Evolutionary conservation across 2,113 vertebrate species (phyloP), one percentile per base, ranked within the genome.

Genomic region (Myanophis thanlyinensis): DNA sequence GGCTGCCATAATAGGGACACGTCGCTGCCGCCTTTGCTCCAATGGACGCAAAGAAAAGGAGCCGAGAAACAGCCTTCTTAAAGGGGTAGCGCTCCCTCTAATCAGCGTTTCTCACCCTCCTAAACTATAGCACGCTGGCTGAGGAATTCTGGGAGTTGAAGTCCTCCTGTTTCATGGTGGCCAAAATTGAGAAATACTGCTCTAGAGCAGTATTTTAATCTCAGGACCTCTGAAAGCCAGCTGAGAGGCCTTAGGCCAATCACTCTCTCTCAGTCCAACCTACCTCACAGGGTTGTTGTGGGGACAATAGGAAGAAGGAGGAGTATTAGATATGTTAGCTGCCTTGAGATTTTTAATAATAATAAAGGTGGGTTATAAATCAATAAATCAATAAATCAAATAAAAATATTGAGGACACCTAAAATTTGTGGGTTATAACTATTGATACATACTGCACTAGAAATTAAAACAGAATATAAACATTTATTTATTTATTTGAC

Each of bases 21-120:
- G 97, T 96, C 20, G 92, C 93, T 49, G 4, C 46, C 30, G 4
- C 4, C 35, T 5, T 35, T 87, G 67, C 20, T 25, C 97, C 97
- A 97, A 97, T 97, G 44, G 13, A 93, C 91, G 27, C 3, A 20
- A 48, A 35, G 56, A 85, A 3, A 51, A 10, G 3, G 62, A 80
- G 49, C 40, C 1, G 40, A 47, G 85, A 92, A n/a, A 0, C 91
- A 18, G 94, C 96, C 94, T 91, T 92, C 95, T 97, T 97, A 97
- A 97, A 96, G 94, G 91, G 93, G 87, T 93, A 67, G 0, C 12
- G 88, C 62, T 54, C 1, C 30, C 5, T 1, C 80, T 5, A 23
- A n/a, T 11, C 1, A 1, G 25, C 1, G 27, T 54, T 8, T 15
- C 2, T 12, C 6, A 67, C 35, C 52, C 15, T 40, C 67, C 67